Percentiles rank a stretch among this genome's conserved stretches.
Evolutionary conservation across 1,140 invertebrate genomes (phyloP).

Genomic region (Tetramorium parvispinum): DNA sequence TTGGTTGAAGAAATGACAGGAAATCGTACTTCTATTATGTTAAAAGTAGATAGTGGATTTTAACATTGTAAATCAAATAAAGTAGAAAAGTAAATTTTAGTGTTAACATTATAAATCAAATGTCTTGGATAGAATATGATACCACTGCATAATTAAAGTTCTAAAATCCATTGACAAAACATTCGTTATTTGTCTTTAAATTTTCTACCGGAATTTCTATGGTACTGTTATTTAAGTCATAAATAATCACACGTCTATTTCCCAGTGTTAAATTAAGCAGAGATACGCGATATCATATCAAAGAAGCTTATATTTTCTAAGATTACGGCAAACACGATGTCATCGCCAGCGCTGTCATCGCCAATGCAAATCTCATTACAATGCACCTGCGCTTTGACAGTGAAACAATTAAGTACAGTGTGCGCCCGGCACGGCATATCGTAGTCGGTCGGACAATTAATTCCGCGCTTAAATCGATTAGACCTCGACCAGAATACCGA

Average conservation of each 20-base stretch:
- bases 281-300: background rate
- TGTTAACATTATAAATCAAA: background rate
- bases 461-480: constrained; percentile 55
- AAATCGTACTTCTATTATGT: background rate
- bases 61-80: background rate
- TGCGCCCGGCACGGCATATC: constrained; percentile 26
- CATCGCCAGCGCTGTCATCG: constrained; percentile 25
- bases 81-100: background rate
- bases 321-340: background rate
- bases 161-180: background rate
- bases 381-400: constrained; percentile 31
- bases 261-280: background rate
- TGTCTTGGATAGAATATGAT: background rate
- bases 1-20: background rate
- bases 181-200: background rate
- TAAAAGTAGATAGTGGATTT: constrained; percentile 8
- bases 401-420: constrained; percentile 29
- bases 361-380: constrained; percentile 26
- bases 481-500: constrained; percentile 42
- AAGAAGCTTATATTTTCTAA: background rate
- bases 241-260: background rate
- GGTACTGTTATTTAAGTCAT: background rate
- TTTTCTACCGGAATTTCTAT: background rate
- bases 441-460: constrained; percentile 49
- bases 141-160: background rate